Conservation (phyloP, 2,113 vertebrate genomes). For the Cephalopterus ornatus region DNA sequence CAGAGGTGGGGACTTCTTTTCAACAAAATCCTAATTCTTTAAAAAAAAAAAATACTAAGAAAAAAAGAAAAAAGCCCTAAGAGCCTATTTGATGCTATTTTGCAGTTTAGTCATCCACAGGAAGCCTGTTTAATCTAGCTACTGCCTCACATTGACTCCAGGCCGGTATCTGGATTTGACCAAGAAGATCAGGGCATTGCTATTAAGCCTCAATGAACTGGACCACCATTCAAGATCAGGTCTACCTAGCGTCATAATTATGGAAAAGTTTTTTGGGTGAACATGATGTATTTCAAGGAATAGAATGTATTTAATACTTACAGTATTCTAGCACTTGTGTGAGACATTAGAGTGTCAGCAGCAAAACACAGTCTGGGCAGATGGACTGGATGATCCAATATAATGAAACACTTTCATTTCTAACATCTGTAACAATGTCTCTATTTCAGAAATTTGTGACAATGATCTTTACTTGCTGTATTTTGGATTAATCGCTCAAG, state of each 20-base stretch:
- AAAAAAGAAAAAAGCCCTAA: not conserved
- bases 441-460: conserved; percentile 12
- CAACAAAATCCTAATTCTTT: not conserved
- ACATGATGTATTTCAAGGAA: not conserved
- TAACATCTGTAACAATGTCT: not conserved
- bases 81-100: not conserved
- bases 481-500: not conserved
- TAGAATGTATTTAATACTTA: not conserved
- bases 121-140: not conserved
- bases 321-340: not conserved
- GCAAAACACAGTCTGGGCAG: not conserved
- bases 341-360: not conserved
- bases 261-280: not conserved
- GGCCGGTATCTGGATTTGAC: not conserved
- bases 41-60: not conserved
- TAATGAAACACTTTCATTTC: conserved; percentile 4
- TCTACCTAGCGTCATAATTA: not conserved
- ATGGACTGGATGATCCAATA: not conserved
- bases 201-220: not conserved
- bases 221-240: not conserved
- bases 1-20: not conserved
- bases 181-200: not conserved
- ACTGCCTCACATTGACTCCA: not conserved
- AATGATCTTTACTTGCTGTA: conserved; percentile 4
- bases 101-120: not conserved